Percentiles rank a stretch among this genome's conserved stretches.
Conservation (phyloP, 2,888 invertebrate species). For the Diogma glabrata region DNA sequence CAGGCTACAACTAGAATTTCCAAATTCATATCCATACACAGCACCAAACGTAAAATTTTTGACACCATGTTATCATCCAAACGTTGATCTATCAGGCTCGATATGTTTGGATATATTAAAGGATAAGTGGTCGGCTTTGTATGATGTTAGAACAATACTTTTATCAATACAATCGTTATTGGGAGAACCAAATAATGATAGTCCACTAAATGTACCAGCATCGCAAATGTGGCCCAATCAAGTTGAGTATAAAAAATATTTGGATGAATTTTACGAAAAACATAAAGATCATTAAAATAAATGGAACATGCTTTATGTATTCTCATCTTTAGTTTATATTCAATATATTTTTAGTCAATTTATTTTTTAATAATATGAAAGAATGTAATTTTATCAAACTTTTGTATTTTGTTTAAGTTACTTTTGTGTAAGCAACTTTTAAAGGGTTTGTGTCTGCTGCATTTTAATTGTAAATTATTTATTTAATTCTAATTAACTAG, state of each 20-base stretch:
- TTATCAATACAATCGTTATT: slow-evolving; percentile 88
- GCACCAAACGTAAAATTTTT: slow-evolving; percentile 83
- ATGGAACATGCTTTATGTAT: no score
- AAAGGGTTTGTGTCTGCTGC: no score
- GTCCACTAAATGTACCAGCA: slow-evolving; percentile 83
- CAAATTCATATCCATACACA: slow-evolving; percentile 87
- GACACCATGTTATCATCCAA: slow-evolving; percentile 92
- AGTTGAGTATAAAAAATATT: slow-evolving; percentile 70
- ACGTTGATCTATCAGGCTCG: slow-evolving; percentile 74
- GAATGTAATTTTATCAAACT: no score
- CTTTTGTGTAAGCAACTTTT: no score
- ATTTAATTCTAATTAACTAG: no score
- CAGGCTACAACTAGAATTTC: slow-evolving; percentile 83
- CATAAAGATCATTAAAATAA: slow-evolving; percentile 44
- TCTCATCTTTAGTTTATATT: no score
- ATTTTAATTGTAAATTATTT: no score
- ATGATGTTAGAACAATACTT: slow-evolving; percentile 87
- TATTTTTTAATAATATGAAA: no score
- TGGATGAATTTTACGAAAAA: slow-evolving; percentile 55
- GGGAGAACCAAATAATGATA: slow-evolving; percentile 88
- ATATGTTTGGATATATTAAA: slow-evolving; percentile 94
- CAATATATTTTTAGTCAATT: no score
- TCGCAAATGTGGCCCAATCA: slow-evolving; percentile 85
- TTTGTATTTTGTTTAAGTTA: no score
- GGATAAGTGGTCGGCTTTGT: slow-evolving; percentile 95